Percentiles rank a stretch among this genome's conserved stretches.
Conservation (phyloP, 2,113 vertebrate genomes). For the Erythrolamprus reginae region DNA sequence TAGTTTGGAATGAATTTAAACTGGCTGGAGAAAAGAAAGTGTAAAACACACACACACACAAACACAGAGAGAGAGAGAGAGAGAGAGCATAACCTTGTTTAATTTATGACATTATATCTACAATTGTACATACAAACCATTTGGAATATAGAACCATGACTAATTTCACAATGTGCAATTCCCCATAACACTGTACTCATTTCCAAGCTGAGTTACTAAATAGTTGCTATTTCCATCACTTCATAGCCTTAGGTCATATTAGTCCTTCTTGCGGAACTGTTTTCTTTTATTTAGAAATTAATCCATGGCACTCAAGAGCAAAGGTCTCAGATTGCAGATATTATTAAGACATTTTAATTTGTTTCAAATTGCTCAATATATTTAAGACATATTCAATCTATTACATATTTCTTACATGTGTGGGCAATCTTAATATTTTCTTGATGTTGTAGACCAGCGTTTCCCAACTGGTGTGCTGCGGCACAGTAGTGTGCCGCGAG, state of each 20-base stretch:
- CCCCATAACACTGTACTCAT: not conserved
- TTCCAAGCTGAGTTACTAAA: slow-evolving; percentile 13
- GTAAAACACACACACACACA: not conserved
- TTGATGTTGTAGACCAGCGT: not conserved
- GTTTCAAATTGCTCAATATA: not conserved
- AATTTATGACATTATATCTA: not conserved
- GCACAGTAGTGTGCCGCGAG: no score
- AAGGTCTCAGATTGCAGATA: not conserved
- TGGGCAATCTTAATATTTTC: not conserved
- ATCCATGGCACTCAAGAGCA: slow-evolving; percentile 8
- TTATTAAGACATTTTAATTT: slow-evolving; percentile 4
- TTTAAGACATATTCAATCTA: not conserved
- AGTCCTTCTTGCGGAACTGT: slow-evolving; percentile 3
- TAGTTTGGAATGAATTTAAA: not conserved
- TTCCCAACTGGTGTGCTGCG: no score
- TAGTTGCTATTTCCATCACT: not conserved
- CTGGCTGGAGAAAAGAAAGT: not conserved
- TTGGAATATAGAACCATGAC: not conserved
- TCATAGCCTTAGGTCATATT: not conserved
- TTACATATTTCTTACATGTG: not conserved
- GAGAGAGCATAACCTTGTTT: not conserved
- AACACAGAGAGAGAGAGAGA: no score
- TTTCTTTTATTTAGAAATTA: slow-evolving; percentile 17
- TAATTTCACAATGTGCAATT: slow-evolving; percentile 18
- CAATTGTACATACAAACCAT: slow-evolving; percentile 21